A percentile compares a stretch with the other conserved stretches of the same genome.
Evolutionary conservation across 2,888 invertebrate species (phyloP).

Genomic region (Diabrotica balteata): DNA sequence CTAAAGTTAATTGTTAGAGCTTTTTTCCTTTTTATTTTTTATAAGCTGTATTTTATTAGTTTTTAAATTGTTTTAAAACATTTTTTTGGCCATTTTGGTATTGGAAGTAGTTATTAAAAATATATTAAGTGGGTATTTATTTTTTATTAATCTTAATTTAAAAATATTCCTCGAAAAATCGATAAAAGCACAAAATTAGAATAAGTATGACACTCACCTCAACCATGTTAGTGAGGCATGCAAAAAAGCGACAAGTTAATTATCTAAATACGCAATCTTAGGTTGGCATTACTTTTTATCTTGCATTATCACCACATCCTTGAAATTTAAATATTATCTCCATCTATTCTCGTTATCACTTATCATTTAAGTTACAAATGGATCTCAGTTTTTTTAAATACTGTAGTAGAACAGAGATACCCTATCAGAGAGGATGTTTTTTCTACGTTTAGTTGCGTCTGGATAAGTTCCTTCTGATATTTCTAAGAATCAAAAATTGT

Average conservation of each 20-base stretch:
- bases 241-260: slow-evolving; percentile 40
- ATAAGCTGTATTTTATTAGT: too few species aligned
- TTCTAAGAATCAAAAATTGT: slow-evolving; percentile 35
- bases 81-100: too few species aligned
- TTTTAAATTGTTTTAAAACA: too few species aligned
- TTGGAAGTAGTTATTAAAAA: too few species aligned
- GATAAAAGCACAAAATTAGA: slow-evolving; percentile 1
- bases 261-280: slow-evolving; percentile 17
- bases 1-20: too few species aligned
- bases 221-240: slow-evolving; percentile 44
- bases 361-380: background rate
- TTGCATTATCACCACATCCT: slow-evolving; percentile 5
- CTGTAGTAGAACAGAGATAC: background rate
- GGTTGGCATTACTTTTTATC: slow-evolving; percentile 36
- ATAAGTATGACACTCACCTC: slow-evolving; percentile 40
- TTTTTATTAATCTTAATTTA: too few species aligned
- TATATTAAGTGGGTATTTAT: too few species aligned
- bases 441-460: slow-evolving; percentile 40
- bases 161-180: background rate
- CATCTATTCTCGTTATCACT: slow-evolving; percentile 14
- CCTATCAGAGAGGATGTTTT: slow-evolving; percentile 20
- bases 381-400: background rate
- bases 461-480: slow-evolving; percentile 42
- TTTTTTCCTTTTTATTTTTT: too few species aligned
- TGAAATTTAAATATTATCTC: slow-evolving; percentile 3